Percentiles rank a stretch among this genome's conserved stretches.
Conservation (phyloP, 2,888 invertebrate genomes). For the Drosophila barbarae region DNA sequence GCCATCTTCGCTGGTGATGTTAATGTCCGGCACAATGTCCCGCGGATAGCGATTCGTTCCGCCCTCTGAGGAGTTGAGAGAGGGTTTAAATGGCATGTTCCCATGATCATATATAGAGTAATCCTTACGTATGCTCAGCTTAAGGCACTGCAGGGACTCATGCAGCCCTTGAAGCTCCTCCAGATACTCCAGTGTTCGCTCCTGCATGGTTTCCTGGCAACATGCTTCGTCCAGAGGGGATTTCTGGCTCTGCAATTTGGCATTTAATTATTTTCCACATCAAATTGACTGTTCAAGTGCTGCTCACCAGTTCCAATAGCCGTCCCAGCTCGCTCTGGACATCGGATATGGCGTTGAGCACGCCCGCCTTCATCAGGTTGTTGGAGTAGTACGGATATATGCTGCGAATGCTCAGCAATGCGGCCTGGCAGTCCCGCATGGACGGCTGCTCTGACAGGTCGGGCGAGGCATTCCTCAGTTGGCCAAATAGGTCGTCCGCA, state of each 20-base stretch:
- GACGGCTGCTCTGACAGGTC: conserved; percentile 67
- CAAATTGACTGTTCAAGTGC: no score
- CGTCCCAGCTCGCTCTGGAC: conserved; percentile 74
- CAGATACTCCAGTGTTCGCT: conserved; percentile 71
- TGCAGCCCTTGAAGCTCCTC: conserved; percentile 73
- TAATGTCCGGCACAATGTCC: conserved; percentile 77
- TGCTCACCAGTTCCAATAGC: conserved; percentile 63
- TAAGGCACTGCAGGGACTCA: conserved; percentile 74
- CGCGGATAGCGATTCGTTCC: conserved; percentile 59
- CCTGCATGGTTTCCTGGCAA: conserved; percentile 76
- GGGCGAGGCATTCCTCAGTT: conserved; percentile 58
- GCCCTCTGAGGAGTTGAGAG: conserved; percentile 59
- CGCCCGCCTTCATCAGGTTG: conserved; percentile 73
- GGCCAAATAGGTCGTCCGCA: conserved; percentile 70
- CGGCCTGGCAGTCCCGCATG: conserved; percentile 66
- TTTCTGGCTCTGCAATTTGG: conserved; percentile 56
- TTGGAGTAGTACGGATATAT: conserved; percentile 75
- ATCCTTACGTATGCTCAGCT: conserved; percentile 74
- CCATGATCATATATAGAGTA: background rate
- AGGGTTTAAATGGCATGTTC: no score
- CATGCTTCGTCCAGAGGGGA: conserved; percentile 77
- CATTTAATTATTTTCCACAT: background rate
- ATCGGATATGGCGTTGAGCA: conserved; percentile 76
- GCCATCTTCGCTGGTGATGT: conserved; percentile 76
- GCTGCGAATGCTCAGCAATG: conserved; percentile 68